phyloP scores from a whole-genome alignment of 2,113 vertebrate genomes.

The Talpa occidentalis region DNA sequence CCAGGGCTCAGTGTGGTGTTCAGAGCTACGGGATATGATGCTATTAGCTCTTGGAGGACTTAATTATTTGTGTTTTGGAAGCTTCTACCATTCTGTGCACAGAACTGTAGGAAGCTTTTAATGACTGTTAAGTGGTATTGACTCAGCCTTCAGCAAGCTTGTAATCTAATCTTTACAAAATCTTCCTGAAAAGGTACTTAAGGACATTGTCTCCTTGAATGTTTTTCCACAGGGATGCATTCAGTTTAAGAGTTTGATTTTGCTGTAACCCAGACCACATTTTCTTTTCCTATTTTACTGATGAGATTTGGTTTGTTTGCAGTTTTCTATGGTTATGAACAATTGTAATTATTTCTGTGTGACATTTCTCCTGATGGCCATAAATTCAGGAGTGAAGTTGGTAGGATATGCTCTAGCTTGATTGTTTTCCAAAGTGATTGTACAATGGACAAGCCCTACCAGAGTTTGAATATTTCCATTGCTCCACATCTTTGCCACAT shows the following conservation, averaged over 20 bases:
- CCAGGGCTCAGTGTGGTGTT: neutral
- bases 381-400: neutral
- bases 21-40: neutral
- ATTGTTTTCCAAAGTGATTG: neutral
- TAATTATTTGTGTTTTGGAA: neutral
- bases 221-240: neutral
- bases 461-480: neutral
- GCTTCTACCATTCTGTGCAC: neutral
- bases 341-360: neutral
- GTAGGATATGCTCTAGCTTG: neutral
- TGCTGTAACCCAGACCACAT: neutral
- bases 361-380: neutral
- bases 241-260: neutral
- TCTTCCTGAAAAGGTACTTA: neutral
- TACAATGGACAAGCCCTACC: neutral
- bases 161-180: neutral
- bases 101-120: neutral
- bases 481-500: neutral
- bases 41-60: neutral
- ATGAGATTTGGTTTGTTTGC: neutral
- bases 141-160: neutral
- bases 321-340: conserved; percentile 29
- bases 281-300: neutral
- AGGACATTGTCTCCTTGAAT: neutral
- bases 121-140: neutral